Evolutionary conservation across 2,113 vertebrate genomes (phyloP), one percentile per base, ranked within the genome.

Genomic region (Anolis sagrei): DNA sequence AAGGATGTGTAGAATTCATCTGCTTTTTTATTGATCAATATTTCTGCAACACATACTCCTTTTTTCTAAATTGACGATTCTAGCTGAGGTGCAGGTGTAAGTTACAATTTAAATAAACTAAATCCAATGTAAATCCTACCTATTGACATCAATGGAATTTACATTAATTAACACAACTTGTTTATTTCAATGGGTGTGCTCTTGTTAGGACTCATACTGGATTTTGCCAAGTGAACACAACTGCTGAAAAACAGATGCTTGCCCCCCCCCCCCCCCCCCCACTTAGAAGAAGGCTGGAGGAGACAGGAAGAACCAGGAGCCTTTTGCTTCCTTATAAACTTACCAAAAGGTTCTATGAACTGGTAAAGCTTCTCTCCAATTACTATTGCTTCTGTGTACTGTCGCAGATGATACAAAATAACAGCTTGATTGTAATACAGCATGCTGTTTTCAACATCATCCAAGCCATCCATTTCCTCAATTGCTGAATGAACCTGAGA

Each of bases 341-440:
- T 97, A 99, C 99, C 98, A 75, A 99, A 99, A 64, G 99, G 98
- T 92, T 99, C 99, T 92, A 99, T 97, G 51, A 99, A 99, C 94
- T 99, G 99, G 92, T 99, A 99, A 29, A 99, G 97, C 86, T 98
- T 98, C 95, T 99, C 98, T 84, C 97, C 98, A n/a, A 98, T 96
- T 4, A 96, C 92, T 92, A 99, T 98, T 9, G 99, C 98, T 91
- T 99, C 98, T 5, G 97, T 97, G 75, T 98, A 98, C 93, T 99
- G 99, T 1, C 98, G 96, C 94, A 98, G 96, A 81, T 99, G 97
- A 92, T 99, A 99, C 34, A 98, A 95, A 89, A 99, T 97, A 91
- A 99, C 97, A 76, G 99, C 98, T 83, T 99, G 98, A 90, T 99
- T 99, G 91, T 99, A 99, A 93, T 99, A 99, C 48, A 99, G 94